Evolutionary conservation across 2,888 invertebrate genomes (phyloP).

Genomic region (Rhamphomyia laevipes): DNA sequence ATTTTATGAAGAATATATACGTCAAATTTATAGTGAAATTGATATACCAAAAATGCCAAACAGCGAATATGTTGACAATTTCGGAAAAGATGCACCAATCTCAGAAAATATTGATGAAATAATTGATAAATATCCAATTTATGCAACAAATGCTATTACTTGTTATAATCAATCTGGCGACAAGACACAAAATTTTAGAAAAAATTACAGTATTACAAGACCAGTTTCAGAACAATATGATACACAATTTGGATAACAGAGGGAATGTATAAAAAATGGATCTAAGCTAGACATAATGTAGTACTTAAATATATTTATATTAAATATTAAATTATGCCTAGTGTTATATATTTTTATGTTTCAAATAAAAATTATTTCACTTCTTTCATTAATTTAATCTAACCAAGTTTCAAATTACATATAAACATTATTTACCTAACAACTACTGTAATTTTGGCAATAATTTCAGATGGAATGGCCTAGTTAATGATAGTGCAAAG

Average conservation of each 20-base stretch:
- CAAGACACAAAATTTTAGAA: conserved; percentile 24
- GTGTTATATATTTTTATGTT: too few relatives aligned
- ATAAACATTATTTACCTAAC: too few relatives aligned
- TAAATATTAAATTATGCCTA: too few relatives aligned
- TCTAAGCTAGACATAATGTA: too few relatives aligned
- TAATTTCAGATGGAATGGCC: too few relatives aligned
- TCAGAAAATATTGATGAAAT: conserved; percentile 21
- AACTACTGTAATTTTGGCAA: too few relatives aligned
- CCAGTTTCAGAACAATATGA: conserved; percentile 24
- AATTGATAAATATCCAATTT: conserved; percentile 27
- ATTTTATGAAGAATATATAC: conserved; percentile 29
- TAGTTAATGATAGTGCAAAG: too few relatives aligned
- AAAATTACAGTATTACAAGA: conserved; percentile 22
- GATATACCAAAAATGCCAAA: conserved; percentile 10
- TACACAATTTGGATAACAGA: conserved; percentile 27
- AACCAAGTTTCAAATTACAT: too few relatives aligned
- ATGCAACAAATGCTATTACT: conserved; percentile 29
- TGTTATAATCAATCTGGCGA: conserved; percentile 30
- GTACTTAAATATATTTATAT: too few relatives aligned
- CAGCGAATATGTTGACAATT: conserved; percentile 30
- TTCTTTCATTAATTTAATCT: too few relatives aligned
- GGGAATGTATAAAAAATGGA: too few relatives aligned
- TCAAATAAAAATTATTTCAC: too few relatives aligned
- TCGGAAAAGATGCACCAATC: conserved; percentile 19
- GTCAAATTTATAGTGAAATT: conserved; percentile 19